A percentile compares a stretch with the other conserved stretches of the same genome.
Evolutionary conservation across 1,140 invertebrate genomes (phyloP).

Genomic region (Whitmania pigra): DNA sequence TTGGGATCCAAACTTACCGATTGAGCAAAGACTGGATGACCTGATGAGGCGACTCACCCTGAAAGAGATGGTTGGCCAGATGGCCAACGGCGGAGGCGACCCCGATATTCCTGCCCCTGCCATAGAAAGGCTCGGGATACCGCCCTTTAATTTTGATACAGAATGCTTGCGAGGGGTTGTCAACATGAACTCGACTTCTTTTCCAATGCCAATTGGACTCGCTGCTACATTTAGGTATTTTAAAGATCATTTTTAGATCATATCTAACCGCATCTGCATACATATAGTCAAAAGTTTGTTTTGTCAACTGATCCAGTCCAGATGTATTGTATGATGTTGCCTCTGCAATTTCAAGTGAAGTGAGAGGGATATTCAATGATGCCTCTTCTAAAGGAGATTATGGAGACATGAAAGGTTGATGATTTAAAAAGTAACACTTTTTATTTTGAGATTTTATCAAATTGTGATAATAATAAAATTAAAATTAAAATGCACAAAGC

Average conservation of each 20-base stretch:
- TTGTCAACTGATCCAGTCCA: slow-evolving; percentile 25
- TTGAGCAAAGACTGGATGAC: slow-evolving; percentile 31
- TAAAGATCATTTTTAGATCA: not conserved
- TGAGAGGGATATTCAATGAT: slow-evolving; percentile 34
- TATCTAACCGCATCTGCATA: not conserved
- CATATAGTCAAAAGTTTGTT: not conserved
- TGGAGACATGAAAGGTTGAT: slow-evolving; percentile 25
- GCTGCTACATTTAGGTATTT: slow-evolving; percentile 10
- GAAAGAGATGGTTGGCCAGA: slow-evolving; percentile 28
- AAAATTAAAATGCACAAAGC: not conserved
- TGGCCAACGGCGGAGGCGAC: slow-evolving; percentile 13
- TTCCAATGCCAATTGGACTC: slow-evolving; percentile 10
- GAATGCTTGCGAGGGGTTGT: slow-evolving; percentile 26
- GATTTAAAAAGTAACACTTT: slow-evolving; percentile 11
- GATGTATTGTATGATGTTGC: slow-evolving; percentile 31
- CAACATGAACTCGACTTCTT: slow-evolving; percentile 26
- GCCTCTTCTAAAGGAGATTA: slow-evolving; percentile 30
- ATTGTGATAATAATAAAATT: not conserved
- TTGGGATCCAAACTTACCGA: slow-evolving; percentile 30
- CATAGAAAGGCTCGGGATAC: slow-evolving; percentile 26
- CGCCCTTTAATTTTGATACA: slow-evolving; percentile 24
- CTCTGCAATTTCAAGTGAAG: slow-evolving; percentile 33
- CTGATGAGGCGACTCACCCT: slow-evolving; percentile 30
- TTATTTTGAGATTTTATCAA: not conserved
- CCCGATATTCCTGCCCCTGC: slow-evolving; percentile 25